Base-by-base conservation (phyloP, 2,797 vertebrate species). In the Petrocephalus schoutedeni region DNA sequence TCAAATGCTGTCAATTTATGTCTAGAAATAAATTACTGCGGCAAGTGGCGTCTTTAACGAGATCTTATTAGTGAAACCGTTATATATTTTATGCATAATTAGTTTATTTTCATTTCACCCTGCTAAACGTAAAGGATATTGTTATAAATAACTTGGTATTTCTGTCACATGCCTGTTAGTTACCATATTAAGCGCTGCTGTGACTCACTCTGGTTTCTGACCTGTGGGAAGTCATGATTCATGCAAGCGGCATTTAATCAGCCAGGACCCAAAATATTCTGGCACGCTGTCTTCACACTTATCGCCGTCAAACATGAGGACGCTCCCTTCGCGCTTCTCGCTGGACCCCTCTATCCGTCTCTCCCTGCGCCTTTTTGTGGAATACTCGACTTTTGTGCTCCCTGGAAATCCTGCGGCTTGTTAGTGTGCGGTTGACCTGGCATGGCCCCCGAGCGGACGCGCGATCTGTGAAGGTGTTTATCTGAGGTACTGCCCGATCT, bases 181-280 rank as follows among this genome's bases (percentile, higher is more conserved):
- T 89, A 89, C 90, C 88, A 89, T 90, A 90, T 90, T 88, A 90
- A 87, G 89, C 87, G 71, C 83, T 59, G 87, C 21, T 90, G 86
- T 91, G 91, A 91, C 88, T 91, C 89, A 91, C 85, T 88, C 89
- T 89, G 88, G 87, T 86, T 88, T 89, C 87, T 54, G 57, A 74
- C n/a, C 49, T 86, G 85, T 90, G 89, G 87, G 89, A 91, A 90
- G 87, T 86, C 85, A 80, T 90, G 91, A 92, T 91, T 92, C 91
- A 91, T 90, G 89, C 87, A 80, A 87, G 88, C 85, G 89, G 82
- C 51, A 83, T 86, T 90, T 89, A 89, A 74, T 90, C 58, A 59
- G 41, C 86, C 53, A 32, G 71, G 61, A 86, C 90, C 87, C 32
- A 89, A 91, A 91, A 91, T 91, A 90, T 84, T 88, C 86, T 49